These are phyloP conservation scores for Mesocricetus auratus DNA, from an alignment of 2,113 vertebrate species.

Conservation along the genomic window DNA sequence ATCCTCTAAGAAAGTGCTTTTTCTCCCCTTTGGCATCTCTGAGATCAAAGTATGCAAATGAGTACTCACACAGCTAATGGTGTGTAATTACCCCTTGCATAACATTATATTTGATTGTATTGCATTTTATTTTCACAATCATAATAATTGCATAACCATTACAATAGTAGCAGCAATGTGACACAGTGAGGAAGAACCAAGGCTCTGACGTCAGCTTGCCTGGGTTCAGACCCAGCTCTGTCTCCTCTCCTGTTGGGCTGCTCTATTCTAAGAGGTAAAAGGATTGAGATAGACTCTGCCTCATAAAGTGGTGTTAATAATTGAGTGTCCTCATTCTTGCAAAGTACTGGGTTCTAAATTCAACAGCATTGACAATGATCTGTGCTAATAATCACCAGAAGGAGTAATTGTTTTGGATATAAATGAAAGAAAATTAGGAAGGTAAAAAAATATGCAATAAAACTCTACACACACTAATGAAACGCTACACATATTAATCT, in stretches of 20 bases:
- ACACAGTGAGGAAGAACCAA: not conserved
- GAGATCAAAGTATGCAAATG: constrained; percentile 69
- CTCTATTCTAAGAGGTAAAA: not conserved
- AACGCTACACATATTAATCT: not conserved
- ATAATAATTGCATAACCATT: constrained; percentile 56
- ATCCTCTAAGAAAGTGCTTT: constrained; percentile 22
- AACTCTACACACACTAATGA: not conserved
- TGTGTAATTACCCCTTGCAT: constrained; percentile 61
- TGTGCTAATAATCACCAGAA: not conserved
- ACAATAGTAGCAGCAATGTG: not conserved
- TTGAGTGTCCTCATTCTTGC: not conserved
- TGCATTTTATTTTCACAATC: constrained; percentile 41
- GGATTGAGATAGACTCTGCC: not conserved
- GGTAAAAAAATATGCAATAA: not conserved
- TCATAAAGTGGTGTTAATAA: not conserved
- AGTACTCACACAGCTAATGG: constrained; percentile 66
- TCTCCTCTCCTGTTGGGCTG: not conserved
- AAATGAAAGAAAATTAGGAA: constrained; percentile 31
- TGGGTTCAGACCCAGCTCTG: not conserved
- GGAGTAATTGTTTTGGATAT: not conserved
- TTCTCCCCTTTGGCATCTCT: not conserved
- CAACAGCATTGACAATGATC: not conserved
- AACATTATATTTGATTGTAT: constrained; percentile 58
- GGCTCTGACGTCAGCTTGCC: not conserved
- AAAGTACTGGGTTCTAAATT: constrained; percentile 21